Percentiles rank a stretch among this genome's conserved stretches.
These are phyloP conservation scores for Drosophila triauraria DNA, from an alignment of 1,140 invertebrate species.

Conservation along the genomic window DNA sequence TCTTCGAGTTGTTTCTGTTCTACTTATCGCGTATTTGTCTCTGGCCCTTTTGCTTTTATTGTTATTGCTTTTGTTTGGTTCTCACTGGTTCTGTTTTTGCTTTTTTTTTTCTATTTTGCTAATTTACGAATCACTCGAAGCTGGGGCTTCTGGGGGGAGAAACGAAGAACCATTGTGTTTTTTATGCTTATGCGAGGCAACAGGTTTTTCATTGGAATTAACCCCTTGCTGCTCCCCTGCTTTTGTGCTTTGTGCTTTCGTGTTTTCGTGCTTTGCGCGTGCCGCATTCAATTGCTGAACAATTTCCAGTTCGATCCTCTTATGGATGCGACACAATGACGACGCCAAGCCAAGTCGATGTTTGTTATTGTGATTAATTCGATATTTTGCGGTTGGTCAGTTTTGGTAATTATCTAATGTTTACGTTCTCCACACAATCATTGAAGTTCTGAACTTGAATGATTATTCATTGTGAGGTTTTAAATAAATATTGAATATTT, in stretches of 20 bases:
- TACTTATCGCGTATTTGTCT: conserved; percentile 3
- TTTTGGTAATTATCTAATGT: conserved; percentile 14
- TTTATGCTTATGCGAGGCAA: conserved; percentile 64
- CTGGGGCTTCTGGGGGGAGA: not conserved
- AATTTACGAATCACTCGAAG: conserved; percentile 57
- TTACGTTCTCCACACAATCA: not conserved
- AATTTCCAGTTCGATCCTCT: conserved; percentile 74
- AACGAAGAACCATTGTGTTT: conserved; percentile 20
- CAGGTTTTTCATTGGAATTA: conserved; percentile 60
- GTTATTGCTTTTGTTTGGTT: conserved; percentile 49
- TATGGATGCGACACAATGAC: conserved; percentile 40
- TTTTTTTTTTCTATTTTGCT: conserved; percentile 41
- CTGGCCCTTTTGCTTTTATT: conserved; percentile 6
- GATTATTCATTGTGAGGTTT: not conserved
- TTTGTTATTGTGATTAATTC: conserved; percentile 16
- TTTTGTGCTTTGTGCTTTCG: conserved; percentile 1
- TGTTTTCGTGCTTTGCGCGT: conserved; percentile 54
- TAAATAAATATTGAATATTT: too few relatives aligned
- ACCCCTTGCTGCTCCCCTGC: not conserved
- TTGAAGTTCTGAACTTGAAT: not conserved
- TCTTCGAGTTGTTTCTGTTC: conserved; percentile 10
- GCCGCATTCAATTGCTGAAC: conserved; percentile 67
- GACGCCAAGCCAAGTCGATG: not conserved
- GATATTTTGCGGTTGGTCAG: conserved; percentile 34
- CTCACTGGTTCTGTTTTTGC: conserved; percentile 9